These are phyloP conservation scores for Agrochola circellaris DNA, from an alignment of 2,888 invertebrate genomes.

Conservation along the genomic window DNA sequence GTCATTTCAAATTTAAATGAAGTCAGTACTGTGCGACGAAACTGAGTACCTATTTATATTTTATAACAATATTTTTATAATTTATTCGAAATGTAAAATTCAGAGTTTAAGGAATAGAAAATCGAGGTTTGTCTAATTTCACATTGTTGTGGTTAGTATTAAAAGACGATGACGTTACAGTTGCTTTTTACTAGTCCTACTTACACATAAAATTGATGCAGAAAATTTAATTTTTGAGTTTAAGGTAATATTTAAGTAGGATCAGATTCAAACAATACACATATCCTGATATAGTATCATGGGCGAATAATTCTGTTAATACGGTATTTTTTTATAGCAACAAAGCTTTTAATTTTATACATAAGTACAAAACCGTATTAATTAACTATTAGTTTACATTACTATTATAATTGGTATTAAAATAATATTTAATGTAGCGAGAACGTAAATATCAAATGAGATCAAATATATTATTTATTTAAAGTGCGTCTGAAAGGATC, in stretches of 20 bases:
- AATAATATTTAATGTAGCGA: neutral
- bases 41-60: neutral
- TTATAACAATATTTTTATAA: neutral
- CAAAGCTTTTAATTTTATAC: neutral
- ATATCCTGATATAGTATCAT: neutral
- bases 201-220: neutral
- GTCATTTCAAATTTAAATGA: constrained; percentile 3
- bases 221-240: neutral
- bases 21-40: no score
- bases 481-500: constrained; percentile 41
- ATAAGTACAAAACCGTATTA: neutral
- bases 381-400: neutral
- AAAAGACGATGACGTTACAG: neutral
- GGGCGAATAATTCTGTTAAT: neutral
- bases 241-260: neutral
- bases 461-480: constrained; percentile 28
- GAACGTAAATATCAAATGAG: constrained; percentile 16
- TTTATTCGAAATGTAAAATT: neutral
- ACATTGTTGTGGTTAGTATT: neutral
- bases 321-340: neutral
- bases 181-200: neutral
- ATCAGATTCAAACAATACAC: neutral
- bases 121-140: neutral
- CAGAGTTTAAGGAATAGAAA: neutral
- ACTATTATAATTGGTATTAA: neutral